These are phyloP conservation scores for Limnephilus lunatus DNA, from an alignment of 2,888 invertebrate species.

Conservation along the genomic window DNA sequence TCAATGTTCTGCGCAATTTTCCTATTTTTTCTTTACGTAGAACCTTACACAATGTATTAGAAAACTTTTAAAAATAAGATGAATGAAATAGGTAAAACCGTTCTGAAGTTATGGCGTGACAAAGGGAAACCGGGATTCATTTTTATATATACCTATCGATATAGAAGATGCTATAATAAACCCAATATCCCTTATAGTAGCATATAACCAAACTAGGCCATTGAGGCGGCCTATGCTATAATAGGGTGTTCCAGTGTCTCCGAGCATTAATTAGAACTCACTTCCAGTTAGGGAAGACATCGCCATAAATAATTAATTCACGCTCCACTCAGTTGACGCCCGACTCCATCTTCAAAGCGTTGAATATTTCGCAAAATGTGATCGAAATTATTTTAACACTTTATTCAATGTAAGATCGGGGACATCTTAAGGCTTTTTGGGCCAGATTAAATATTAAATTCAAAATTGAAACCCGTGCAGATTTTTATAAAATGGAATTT, in stretches of 20 bases:
- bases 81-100: too few species aligned
- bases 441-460: background rate
- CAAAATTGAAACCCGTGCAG: background rate
- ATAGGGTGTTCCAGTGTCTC: background rate
- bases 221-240: background rate
- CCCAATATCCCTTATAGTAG: background rate
- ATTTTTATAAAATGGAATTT: background rate
- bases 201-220: background rate
- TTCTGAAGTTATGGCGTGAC: too few species aligned
- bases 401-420: background rate
- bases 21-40: too few species aligned
- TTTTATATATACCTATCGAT: too few species aligned
- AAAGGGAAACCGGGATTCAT: too few species aligned
- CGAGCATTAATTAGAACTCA: background rate
- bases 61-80: too few species aligned
- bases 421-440: background rate
- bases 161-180: background rate
- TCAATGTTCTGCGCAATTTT: too few species aligned
- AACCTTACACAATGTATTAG: too few species aligned
- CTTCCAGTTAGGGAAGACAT: background rate
- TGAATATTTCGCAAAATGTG: background rate
- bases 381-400: constrained; percentile 9
- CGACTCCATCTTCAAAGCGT: background rate
- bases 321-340: background rate
- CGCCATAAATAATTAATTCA: background rate